Evolutionary conservation across 2,113 vertebrate genomes (phyloP), one percentile per base, ranked within the genome.

Genomic region (Menidia beryllina): DNA sequence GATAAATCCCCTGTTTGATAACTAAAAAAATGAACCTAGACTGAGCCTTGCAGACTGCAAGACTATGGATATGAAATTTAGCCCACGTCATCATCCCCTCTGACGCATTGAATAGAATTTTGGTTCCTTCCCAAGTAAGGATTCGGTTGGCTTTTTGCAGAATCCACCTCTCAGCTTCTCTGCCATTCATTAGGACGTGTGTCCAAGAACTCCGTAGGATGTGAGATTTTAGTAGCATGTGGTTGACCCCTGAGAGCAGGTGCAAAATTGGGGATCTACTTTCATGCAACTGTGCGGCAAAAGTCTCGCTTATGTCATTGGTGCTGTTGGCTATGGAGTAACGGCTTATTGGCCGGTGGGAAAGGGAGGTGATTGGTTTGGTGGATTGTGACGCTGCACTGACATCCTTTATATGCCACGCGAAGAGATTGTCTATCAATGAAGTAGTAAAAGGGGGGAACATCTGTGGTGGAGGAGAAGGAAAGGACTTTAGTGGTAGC

Each of bases 361-460:
- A 58, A 54, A 13, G 7, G 15, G 4, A 20, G 7, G 49, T 1
- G 55, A 88, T 85, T 87, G 83, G 88, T 45, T 12, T 21, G 49
- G 6, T 38, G 38, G 67, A 53, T 47, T 34, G 36, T 79, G 90
- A 91, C 87, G 79, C 72, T 36, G 54, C 59, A 47, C 59, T 61
- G 30, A 21, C 55, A 50, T 41, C 66, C 84, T 85, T 82, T 93
- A 93, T 84, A 93, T 86, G 85, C 56, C 21, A 4, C 7, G 41
- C 48, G 21, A 47, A 53, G 75, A 87, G 85, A 83, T 80, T 70
- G 81, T 89, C 86, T 90, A 72, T 96, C 93, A 95, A 96, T 96
- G 95, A 94, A 94, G 86, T 89, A 86, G 83, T 86, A 82, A 83
- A 84, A 69, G 87, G 7, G 48, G 85, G 83, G 79, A 25, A 79